Evolutionary conservation across 2,888 invertebrate genomes (phyloP), one percentile per base, ranked within the genome.

Genomic region (Deladenus siricidicola): DNA sequence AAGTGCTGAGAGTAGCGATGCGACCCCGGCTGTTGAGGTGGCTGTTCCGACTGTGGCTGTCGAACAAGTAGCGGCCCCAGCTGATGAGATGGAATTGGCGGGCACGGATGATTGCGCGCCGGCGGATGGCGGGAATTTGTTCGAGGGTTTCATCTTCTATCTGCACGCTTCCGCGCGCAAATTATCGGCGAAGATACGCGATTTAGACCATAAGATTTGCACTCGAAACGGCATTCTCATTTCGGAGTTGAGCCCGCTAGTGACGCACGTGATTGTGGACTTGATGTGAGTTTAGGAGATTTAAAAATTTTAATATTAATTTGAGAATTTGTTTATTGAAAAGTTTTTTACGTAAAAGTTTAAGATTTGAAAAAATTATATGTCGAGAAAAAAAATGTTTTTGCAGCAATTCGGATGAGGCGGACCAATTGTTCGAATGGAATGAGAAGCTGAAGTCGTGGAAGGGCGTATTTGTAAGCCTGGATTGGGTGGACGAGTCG

Each of bases 401-500:
- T 65, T 62, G 19, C 24, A 64, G 64, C 21, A 24, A 21, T 10
- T 21, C 45, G 1, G 62, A 53, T 10, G 60, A 61, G 17, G 59
- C 47, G 19, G 58, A 61, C 19, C 6, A 44, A 8, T 26, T 61
- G 17, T 65, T 68, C 42, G 47, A 53, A 10, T 65, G 60, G 53
- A 60, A 65, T 23, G 52, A 60, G 28, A 39, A 51, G 8, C n/a
- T 51, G n/a, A 56, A 51, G 43, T 24, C 19, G 2, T 65, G 53
- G 59, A 50, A 44, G 8, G 48, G 60, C n/a, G 19, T 48, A 4
- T 66, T 65, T 43, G 52, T 66, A 3, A 54, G 39, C 34, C 19
- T 42, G 19, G 44, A 66, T 10, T 65, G 65, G 65, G 48, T 65
- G 29, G 57, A 65, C n/a, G 26, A 43, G 30, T 56, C 65, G 4